Conservation (phyloP, 2,888 invertebrate species). For the Aethes cnicana region DNA sequence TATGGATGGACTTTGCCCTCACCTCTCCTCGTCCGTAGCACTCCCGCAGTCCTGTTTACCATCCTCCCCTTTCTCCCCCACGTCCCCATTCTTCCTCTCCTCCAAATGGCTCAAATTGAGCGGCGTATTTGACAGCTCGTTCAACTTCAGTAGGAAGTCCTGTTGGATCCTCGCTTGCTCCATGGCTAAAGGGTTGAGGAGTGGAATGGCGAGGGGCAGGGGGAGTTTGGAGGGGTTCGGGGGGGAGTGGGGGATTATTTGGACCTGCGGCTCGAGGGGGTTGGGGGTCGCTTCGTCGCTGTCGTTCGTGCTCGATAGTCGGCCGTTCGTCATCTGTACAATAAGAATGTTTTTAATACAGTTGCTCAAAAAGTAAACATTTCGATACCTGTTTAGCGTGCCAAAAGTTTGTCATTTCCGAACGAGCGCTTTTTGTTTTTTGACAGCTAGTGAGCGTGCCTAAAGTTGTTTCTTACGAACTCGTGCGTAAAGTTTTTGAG, state of each 20-base stretch:
- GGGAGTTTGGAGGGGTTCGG: slow-evolving; percentile 50
- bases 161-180: slow-evolving; percentile 73
- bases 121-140: slow-evolving; percentile 72
- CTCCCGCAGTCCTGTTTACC: slow-evolving; percentile 55
- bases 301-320: slow-evolving; percentile 77
- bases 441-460: too few relatives aligned
- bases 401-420: too few relatives aligned
- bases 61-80: slow-evolving; percentile 49
- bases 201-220: slow-evolving; percentile 47
- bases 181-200: slow-evolving; percentile 64
- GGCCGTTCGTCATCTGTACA: slow-evolving; percentile 78
- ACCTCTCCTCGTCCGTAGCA: slow-evolving; percentile 66
- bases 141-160: slow-evolving; percentile 68
- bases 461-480: too few relatives aligned
- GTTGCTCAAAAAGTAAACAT: too few relatives aligned
- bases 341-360: background rate
- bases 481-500: too few relatives aligned
- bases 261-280: slow-evolving; percentile 74
- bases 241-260: slow-evolving; percentile 71
- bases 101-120: slow-evolving; percentile 74
- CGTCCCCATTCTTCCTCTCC: slow-evolving; percentile 58
- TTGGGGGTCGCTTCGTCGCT: slow-evolving; percentile 77
- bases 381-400: too few relatives aligned
- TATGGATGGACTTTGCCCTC: too few relatives aligned
- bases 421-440: too few relatives aligned